phyloP scores from a whole-genome alignment of 2,888 invertebrate genomes.

The Drosophila flavopinicola region DNA sequence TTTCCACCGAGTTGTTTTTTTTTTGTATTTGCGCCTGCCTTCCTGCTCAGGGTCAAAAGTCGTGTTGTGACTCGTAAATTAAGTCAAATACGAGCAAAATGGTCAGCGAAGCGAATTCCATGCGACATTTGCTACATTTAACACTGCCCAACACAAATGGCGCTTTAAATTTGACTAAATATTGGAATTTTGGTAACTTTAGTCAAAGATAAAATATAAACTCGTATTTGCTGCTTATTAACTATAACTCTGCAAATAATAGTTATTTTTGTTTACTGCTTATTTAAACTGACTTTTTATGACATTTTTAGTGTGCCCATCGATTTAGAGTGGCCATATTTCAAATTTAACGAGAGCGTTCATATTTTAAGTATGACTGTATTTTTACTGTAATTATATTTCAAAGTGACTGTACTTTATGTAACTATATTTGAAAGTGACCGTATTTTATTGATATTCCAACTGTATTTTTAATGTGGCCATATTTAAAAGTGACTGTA shows the following conservation, averaged over 20 bases:
- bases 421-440: background rate
- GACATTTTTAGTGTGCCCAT: too few species aligned
- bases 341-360: too few species aligned
- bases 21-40: too few species aligned
- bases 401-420: background rate
- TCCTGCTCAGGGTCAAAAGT: background rate
- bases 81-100: conserved; percentile 51
- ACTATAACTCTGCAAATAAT: too few species aligned
- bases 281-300: too few species aligned
- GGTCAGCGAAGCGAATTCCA: conserved; percentile 44
- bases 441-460: background rate
- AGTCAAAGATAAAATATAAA: too few species aligned
- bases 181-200: background rate
- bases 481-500: background rate
- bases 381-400: background rate
- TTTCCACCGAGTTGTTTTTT: conserved; percentile 4
- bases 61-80: conserved; percentile 45
- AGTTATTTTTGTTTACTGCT: too few species aligned
- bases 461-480: background rate
- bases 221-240: too few species aligned
- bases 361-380: background rate
- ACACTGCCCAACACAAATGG: conserved; percentile 30
- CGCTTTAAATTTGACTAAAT: background rate
- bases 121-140: conserved; percentile 15
- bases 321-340: too few species aligned